phyloP scores from a whole-genome alignment of 1,140 invertebrate genomes.

The Octopus bimaculoides region DNA sequence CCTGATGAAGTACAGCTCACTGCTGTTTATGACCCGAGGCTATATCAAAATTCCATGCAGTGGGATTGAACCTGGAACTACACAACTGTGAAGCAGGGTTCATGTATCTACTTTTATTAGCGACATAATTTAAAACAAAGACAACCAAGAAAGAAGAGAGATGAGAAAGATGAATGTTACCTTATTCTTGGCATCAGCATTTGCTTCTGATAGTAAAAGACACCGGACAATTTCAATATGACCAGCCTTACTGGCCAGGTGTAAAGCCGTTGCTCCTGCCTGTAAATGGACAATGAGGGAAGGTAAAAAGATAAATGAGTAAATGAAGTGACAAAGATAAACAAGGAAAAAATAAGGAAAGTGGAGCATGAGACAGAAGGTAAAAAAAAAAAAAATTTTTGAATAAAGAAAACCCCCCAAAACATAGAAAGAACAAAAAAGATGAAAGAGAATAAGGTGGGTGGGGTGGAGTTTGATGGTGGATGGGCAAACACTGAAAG shows the following conservation, averaged over 20 bases:
- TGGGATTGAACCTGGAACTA: too few species aligned
- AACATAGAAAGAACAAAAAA: too few species aligned
- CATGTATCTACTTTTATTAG: background rate
- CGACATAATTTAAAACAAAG: too few species aligned
- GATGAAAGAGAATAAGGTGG: too few species aligned
- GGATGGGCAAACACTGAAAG: too few species aligned
- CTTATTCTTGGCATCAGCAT: conserved; percentile 60
- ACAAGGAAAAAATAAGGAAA: background rate
- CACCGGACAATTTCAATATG: conserved; percentile 74
- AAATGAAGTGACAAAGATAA: conserved; percentile 5
- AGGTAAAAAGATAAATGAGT: conserved; percentile 5
- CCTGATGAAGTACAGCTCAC: too few species aligned
- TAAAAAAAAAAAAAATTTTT: background rate
- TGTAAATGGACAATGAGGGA: conserved; percentile 22
- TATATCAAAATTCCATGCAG: too few species aligned
- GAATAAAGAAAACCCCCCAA: background rate
- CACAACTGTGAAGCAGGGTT: too few species aligned
- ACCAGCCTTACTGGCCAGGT: conserved; percentile 73
- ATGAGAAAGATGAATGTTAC: conserved; percentile 40
- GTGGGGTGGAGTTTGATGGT: too few species aligned
- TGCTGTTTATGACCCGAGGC: too few species aligned
- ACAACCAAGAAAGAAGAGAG: background rate
- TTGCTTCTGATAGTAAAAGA: conserved; percentile 66
- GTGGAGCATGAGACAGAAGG: background rate
- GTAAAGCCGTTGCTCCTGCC: conserved; percentile 70